Percentiles rank a stretch among this genome's conserved stretches.
These are phyloP conservation scores for Bellardia pandia DNA, from an alignment of 2,888 invertebrate species.

Conservation along the genomic window DNA sequence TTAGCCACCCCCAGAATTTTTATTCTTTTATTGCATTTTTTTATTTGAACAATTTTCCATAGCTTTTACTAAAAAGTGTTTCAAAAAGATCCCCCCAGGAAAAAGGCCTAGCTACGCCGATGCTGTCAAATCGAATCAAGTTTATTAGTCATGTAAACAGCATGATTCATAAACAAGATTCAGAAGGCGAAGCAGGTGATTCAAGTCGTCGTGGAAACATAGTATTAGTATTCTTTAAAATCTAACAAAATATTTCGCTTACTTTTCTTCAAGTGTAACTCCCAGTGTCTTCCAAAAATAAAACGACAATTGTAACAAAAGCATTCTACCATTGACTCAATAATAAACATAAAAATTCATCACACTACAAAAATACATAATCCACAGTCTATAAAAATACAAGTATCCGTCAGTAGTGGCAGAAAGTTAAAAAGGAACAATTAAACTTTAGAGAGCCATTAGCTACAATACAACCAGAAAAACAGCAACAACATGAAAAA, in stretches of 20 bases:
- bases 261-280: background rate
- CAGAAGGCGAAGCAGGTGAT: no score
- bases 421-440: background rate
- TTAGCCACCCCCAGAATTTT: no score
- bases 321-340: background rate
- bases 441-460: background rate
- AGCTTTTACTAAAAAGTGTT: no score
- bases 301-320: constrained; percentile 17
- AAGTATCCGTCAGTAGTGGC: background rate
- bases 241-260: background rate
- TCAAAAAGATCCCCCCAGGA: no score
- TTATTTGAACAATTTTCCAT: no score
- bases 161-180: no score
- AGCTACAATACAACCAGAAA: constrained; percentile 10
- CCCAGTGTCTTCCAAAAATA: background rate
- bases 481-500: constrained; percentile 22
- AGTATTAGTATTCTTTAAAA: background rate
- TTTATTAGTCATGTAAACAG: no score
- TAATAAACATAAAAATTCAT: background rate
- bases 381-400: background rate
- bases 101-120: no score
- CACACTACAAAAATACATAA: background rate
- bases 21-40: no score
- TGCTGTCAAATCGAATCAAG: no score
- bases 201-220: no score